Evolutionary conservation across 2,113 vertebrate genomes (phyloP).

Genomic region (Edolisoma coerulescens): DNA sequence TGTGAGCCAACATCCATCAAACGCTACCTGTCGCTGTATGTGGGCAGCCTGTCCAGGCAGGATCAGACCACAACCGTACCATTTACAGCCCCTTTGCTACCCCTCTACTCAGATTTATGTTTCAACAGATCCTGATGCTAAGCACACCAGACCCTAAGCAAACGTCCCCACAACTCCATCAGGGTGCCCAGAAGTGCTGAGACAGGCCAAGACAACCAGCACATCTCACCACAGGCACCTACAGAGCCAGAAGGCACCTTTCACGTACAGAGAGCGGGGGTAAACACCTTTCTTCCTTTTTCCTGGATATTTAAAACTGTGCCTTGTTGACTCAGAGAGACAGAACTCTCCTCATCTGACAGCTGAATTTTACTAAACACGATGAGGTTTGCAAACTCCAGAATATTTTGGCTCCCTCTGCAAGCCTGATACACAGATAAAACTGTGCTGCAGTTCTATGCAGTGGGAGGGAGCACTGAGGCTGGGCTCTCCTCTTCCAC

Average conservation of each 20-base stretch:
- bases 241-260: fast-evolving
- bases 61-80: fast-evolving
- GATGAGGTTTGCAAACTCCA: not conserved
- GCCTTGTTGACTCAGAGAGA: not conserved
- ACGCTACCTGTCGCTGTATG: fast-evolving
- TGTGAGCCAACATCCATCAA: not conserved
- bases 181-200: not conserved
- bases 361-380: not conserved
- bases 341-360: not conserved
- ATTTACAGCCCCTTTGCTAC: not conserved
- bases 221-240: not conserved
- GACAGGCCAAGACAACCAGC: not conserved
- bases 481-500: not conserved
- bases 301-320: not conserved
- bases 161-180: not conserved
- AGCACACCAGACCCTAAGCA: not conserved
- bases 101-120: not conserved
- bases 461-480: not conserved
- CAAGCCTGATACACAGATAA: not conserved
- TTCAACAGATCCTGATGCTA: not conserved
- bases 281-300: not conserved
- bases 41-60: not conserved
- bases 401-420: not conserved
- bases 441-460: not conserved
- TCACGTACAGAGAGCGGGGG: fast-evolving